These are phyloP conservation scores for Lanius ludovicianus DNA, from an alignment of 2,113 vertebrate genomes.

Conservation along the genomic window DNA sequence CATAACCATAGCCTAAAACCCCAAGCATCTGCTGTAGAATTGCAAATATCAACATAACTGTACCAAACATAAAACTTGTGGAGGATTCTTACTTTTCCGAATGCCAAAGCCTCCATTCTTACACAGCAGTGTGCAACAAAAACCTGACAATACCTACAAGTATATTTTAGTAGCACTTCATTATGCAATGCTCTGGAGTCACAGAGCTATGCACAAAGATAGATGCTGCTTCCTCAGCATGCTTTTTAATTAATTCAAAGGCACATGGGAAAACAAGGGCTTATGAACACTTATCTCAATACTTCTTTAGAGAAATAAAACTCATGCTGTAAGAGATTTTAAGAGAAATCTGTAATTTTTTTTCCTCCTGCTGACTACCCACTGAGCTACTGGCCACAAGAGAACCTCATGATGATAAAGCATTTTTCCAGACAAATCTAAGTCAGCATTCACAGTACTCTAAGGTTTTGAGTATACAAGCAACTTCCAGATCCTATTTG, in stretches of 20 bases:
- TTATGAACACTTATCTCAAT: not conserved
- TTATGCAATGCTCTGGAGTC: not conserved
- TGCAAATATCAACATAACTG: not conserved
- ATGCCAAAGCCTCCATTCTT: not conserved
- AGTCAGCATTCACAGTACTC: not conserved
- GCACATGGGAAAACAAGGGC: not conserved
- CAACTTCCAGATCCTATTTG: not conserved
- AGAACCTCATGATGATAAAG: not conserved
- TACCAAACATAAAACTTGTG: not conserved
- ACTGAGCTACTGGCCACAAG: not conserved
- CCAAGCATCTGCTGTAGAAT: not conserved
- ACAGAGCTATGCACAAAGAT: not conserved
- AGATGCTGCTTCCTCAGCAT: not conserved
- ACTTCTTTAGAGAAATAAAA: not conserved
- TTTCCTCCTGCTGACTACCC: not conserved
- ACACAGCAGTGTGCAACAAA: not conserved
- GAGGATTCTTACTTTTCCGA: not conserved
- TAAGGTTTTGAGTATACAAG: not conserved
- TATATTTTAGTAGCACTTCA: not conserved
- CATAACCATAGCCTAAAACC: not conserved
- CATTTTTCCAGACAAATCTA: not conserved
- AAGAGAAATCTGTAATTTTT: not conserved
- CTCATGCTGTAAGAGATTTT: not conserved
- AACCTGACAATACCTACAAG: not conserved
- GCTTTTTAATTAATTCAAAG: not conserved